Evolutionary conservation across 2,113 vertebrate species (phyloP).

Genomic region (Oncorhynchus masou): DNA sequence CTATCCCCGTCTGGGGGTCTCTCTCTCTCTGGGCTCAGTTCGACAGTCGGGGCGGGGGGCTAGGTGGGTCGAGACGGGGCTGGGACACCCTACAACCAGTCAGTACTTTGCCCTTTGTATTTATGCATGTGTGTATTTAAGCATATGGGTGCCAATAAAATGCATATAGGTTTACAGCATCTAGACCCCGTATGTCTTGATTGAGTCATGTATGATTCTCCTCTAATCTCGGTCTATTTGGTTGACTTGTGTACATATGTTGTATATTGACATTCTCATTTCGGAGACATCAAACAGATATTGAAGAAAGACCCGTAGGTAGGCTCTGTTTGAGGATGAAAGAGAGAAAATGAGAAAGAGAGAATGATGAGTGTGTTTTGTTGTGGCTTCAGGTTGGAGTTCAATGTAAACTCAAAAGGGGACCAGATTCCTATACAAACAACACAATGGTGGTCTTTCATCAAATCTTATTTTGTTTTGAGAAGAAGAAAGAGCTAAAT

Average conservation of each 20-base stretch:
- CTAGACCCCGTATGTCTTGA: background rate
- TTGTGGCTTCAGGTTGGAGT: slow-evolving; percentile 34
- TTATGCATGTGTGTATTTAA: slow-evolving; percentile 28
- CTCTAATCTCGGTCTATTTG: slow-evolving; percentile 5
- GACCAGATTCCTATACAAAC: slow-evolving; percentile 43
- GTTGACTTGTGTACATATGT: slow-evolving; percentile 16
- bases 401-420: slow-evolving; percentile 35
- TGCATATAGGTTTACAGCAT: slow-evolving; percentile 10
- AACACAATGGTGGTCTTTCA: slow-evolving; percentile 49
- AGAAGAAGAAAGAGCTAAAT: slow-evolving; percentile 45
- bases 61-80: background rate
- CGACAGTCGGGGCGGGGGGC: background rate
- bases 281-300: slow-evolving; percentile 36
- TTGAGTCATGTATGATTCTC: slow-evolving; percentile 7
- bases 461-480: slow-evolving; percentile 42
- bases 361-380: slow-evolving; percentile 4
- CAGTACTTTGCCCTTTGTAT: slow-evolving; percentile 22
- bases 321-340: slow-evolving; percentile 28
- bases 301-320: slow-evolving; percentile 11
- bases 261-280: slow-evolving; percentile 30
- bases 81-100: slow-evolving; percentile 1
- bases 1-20: background rate
- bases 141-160: background rate
- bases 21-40: background rate
- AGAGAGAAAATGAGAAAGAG: slow-evolving; percentile 12